Conservation (phyloP, 2,797 vertebrate species). For the Lithobates sylvaticus region DNA sequence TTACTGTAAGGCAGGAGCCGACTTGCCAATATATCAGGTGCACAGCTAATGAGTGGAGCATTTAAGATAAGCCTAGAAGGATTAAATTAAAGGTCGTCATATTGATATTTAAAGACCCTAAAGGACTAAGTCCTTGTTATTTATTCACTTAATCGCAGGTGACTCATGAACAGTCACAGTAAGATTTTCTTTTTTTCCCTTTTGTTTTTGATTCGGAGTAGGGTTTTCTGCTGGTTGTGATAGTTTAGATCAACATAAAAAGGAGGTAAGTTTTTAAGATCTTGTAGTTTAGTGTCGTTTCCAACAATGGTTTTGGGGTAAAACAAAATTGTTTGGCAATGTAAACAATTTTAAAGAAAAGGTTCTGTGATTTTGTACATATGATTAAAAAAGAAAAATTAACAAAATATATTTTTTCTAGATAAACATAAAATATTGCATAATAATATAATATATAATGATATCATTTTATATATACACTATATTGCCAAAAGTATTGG, state of each 20-base stretch:
- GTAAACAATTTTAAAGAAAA: no score
- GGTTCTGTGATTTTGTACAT: no score
- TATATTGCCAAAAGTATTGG: no score
- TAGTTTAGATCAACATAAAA: background rate
- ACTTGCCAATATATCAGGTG: conserved; percentile 43
- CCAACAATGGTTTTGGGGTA: no score
- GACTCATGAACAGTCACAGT: conserved; percentile 39
- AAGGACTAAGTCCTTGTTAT: conserved; percentile 51
- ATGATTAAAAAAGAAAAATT: no score
- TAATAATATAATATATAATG: no score
- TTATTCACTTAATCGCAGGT: conserved; percentile 54
- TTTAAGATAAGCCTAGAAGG: conserved; percentile 59
- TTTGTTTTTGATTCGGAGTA: background rate
- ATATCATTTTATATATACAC: no score
- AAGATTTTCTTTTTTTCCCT: conserved; percentile 17
- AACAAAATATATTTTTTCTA: no score
- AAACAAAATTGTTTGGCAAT: no score
- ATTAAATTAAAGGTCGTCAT: conserved; percentile 60
- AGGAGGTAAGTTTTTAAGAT: background rate
- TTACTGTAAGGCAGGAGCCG: conserved; percentile 46
- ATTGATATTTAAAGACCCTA: conserved; percentile 58
- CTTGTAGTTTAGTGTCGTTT: background rate
- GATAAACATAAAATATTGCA: no score
- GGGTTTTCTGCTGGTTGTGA: background rate
- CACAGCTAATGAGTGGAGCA: conserved; percentile 56